Evolutionary conservation across 2,888 invertebrate genomes (phyloP), one percentile per base, ranked within the genome.

Genomic region (Nephrotoma flavescens): DNA sequence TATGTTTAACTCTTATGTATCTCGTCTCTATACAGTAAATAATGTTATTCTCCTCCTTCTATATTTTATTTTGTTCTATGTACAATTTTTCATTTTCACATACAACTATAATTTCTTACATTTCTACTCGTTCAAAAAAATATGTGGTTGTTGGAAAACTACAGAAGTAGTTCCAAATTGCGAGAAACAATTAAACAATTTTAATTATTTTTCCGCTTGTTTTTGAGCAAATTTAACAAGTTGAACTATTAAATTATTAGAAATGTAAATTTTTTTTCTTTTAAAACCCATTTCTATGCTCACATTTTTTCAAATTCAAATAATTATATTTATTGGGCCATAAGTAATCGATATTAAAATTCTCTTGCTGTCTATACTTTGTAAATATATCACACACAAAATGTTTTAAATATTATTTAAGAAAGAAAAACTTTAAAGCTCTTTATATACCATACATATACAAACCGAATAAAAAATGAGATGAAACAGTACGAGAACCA

Each of bases 401-500:
- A 71, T 71, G 31, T 31, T 71, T 71, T 71, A 71, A 71, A 71
- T 71, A 71, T 71, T 71, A 11, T 71, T 71, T 71, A 71, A 71
- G 31, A 71, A 71, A 31, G 31, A 31, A 71, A 71, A 71, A 71
- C 71, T 71, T 71, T 71, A 71, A 71, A 71, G 71, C 71, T 71
- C 31, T 71, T 9, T 71, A 71, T 31, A 31, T 15, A 52, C 15
- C 15, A 57, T 57, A 57, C 9, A 9, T 31, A 71, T 31, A 71
- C 71, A 71, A 71, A 71, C 71, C 71, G 71, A 84, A 84, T 42
- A 84, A 41, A 84, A 84, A 84, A 41, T 84, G 84, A 84, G 84
- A 84, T 84, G 84, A 42, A 84, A 84, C 84, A 84, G 71, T 71
- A 71, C 71, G 71, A 71, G 84, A 41, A 84, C 41, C 84, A 84